Evolutionary conservation across 1,140 invertebrate genomes (phyloP), one percentile per base, ranked within the genome.

Genomic region (Nylanderia fulva): DNA sequence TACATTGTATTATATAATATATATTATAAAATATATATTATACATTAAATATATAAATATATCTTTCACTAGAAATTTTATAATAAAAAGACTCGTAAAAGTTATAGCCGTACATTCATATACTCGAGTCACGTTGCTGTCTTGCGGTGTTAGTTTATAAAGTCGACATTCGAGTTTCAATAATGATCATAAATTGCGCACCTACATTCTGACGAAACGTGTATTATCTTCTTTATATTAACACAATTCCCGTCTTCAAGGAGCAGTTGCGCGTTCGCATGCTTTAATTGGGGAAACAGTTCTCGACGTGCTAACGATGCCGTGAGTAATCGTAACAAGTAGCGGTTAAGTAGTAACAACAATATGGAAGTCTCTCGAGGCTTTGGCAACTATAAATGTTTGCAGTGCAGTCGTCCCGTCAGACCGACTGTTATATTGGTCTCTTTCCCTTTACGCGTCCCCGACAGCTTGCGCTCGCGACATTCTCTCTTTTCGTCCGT

Each of bases 241-340:
- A 69, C 56, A 42, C 54, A 86, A 45, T 77, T 69, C 74, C 13
- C 79, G n/a, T 54, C 21, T 61, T 36, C 33, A 52, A 60, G 4
- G 39, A 52, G 24, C 68, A 74, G 80, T 75, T 36, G 84, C n/a
- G 11, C 39, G 54, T 60, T 58, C 52, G 60, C 83, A 63, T 54
- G 84, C 66, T 69, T 71, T 88, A 88, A 88, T 88, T 88, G 76
- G 71, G 68, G 75, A 82, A 85, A 87, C 86, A 88, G 79, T 63
- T n/a, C 61, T 88, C 33, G 3, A 58, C 24, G 68, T 33, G 61
- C 68, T 66, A 82, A 85, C 86, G 84, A 88, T 36, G 36, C 36
- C 58, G 54, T 88, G 87, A 88, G 87, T 88, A 87, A 86, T 66
- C 29, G 72, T 75, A 88, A 85, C 87, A 85, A 87, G 86, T 77